Evolutionary conservation across 2,888 invertebrate genomes (phyloP).

Genomic region (Apamea anceps): DNA sequence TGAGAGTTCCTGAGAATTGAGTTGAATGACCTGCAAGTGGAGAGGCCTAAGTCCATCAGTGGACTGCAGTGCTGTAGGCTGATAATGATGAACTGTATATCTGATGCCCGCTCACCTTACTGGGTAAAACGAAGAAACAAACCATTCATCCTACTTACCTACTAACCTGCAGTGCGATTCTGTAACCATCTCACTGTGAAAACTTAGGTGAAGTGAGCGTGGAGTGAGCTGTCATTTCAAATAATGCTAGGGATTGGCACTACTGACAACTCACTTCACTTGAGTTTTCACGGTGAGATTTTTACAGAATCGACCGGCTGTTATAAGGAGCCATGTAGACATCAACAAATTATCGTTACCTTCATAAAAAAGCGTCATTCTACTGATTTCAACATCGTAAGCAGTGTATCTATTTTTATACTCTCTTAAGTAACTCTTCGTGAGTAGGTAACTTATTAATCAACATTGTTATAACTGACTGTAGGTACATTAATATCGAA

Average conservation of each 20-base stretch:
- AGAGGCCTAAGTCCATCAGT: background rate
- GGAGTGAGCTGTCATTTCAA: too few species aligned
- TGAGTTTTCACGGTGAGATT: too few species aligned
- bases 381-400: constrained; percentile 10
- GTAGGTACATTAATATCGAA: constrained; percentile 52
- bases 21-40: background rate
- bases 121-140: background rate
- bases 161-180: too few species aligned
- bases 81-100: background rate
- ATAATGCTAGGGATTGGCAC: too few species aligned
- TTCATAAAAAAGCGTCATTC: background rate
- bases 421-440: constrained; percentile 22
- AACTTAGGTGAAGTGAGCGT: too few species aligned
- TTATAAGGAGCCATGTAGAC: background rate
- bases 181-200: too few species aligned
- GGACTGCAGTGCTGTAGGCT: background rate
- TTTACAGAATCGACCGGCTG: too few species aligned
- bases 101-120: background rate
- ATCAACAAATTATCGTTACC: background rate
- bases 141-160: background rate
- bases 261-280: too few species aligned
- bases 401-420: constrained; percentile 33
- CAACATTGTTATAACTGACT: constrained; percentile 22
- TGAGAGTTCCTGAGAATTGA: background rate
- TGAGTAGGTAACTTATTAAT: constrained; percentile 6